A percentile compares a stretch with the other conserved stretches of the same genome.
Evolutionary conservation across 1,140 invertebrate species (phyloP).

Genomic region (Meloidogyne floridensis): DNA sequence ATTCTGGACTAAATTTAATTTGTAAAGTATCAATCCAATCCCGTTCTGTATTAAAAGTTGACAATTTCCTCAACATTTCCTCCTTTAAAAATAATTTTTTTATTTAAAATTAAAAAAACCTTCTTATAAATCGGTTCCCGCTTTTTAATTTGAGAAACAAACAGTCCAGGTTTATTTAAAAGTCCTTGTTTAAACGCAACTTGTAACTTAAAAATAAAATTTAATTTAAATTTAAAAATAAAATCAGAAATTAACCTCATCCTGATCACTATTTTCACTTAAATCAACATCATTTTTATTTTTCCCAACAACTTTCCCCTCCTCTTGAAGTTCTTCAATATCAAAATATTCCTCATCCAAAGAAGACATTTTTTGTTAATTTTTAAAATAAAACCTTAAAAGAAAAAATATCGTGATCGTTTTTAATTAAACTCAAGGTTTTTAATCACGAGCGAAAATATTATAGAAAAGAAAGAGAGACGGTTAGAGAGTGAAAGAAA

Average conservation of each 20-base stretch:
- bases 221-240: neutral
- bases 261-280: neutral
- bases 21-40: conserved; percentile 19
- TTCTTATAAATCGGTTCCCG: neutral
- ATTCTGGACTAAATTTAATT: conserved; percentile 2
- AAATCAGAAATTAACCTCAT: neutral
- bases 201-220: conserved; percentile 20
- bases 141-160: conserved; percentile 21
- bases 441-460: no score
- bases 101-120: neutral
- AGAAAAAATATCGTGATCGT: no score
- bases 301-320: neutral
- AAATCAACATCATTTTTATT: neutral
- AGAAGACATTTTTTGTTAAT: neutral
- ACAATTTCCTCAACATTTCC: conserved; percentile 21
- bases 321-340: neutral
- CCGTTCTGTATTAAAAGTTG: neutral
- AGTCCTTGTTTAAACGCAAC: conserved; percentile 26
- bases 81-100: conserved; percentile 19
- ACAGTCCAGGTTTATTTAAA: conserved; percentile 11
- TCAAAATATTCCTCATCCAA: neutral
- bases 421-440: no score
- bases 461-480: no score
- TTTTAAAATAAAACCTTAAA: no score
- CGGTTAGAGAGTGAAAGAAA: no score